phyloP scores from a whole-genome alignment of 1,140 invertebrate genomes.

The Chionoecetes opilio region DNA sequence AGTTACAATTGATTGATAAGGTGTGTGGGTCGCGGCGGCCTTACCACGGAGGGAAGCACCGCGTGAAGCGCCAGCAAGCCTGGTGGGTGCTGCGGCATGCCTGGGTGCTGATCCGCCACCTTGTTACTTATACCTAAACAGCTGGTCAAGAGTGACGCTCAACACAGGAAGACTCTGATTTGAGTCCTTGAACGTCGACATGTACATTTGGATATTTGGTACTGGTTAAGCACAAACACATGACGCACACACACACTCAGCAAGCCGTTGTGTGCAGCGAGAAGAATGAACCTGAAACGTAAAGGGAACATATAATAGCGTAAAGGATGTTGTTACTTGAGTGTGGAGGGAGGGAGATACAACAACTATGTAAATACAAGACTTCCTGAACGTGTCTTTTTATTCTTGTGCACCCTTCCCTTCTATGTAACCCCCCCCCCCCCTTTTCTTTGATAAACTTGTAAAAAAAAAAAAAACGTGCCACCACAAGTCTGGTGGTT shows the following conservation, averaged over 20 bases:
- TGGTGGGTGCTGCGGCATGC: too few species aligned
- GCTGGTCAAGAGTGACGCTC: not conserved
- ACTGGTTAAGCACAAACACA: not conserved
- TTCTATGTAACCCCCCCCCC: too few species aligned
- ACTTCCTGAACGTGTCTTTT: not conserved
- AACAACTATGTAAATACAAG: not conserved
- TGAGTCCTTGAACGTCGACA: too few species aligned
- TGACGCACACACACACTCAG: not conserved
- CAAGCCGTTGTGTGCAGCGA: not conserved
- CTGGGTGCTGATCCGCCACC: not conserved
- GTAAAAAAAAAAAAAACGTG: too few species aligned
- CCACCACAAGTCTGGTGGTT: not conserved
- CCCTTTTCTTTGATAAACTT: too few species aligned
- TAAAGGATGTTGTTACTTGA: not conserved
- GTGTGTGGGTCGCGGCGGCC: too few species aligned
- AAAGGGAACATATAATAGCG: not conserved
- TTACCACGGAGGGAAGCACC: too few species aligned
- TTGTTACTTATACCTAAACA: not conserved
- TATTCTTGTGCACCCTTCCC: too few species aligned
- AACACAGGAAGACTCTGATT: too few species aligned
- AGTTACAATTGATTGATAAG: too few species aligned
- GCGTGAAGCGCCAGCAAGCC: too few species aligned
- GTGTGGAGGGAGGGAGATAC: constrained; percentile 25
- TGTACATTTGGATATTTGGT: too few species aligned
- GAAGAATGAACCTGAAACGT: not conserved